Evolutionary conservation across 2,797 vertebrate genomes (phyloP).

Genomic region (Miopithecus talapoin): DNA sequence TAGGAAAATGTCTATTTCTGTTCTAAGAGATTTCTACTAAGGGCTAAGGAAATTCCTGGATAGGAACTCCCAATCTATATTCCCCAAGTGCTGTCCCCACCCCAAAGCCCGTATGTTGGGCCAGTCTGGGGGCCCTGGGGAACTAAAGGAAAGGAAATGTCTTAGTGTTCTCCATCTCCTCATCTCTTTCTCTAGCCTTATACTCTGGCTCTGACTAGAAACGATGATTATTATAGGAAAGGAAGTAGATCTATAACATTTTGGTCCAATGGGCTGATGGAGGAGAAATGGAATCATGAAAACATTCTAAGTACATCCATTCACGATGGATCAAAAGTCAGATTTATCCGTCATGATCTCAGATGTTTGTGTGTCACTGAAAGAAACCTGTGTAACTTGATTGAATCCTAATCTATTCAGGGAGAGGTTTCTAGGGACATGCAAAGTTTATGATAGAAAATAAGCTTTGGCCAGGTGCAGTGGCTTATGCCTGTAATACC

Average conservation of each 20-base stretch:
- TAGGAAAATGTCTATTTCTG: background rate
- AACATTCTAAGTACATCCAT: background rate
- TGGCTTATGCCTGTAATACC: too few species aligned
- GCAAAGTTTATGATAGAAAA: background rate
- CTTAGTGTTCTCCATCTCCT: background rate
- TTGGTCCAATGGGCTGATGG: background rate
- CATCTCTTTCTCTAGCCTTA: background rate
- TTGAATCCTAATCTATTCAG: background rate
- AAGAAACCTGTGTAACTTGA: background rate
- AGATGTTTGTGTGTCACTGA: background rate
- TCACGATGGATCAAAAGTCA: background rate
- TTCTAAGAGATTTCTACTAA: background rate
- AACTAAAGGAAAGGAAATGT: background rate
- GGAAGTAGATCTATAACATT: background rate
- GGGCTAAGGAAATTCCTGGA: background rate
- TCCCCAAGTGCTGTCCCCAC: background rate
- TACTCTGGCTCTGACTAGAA: background rate
- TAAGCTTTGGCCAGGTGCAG: background rate
- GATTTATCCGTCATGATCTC: background rate
- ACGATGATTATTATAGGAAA: background rate
- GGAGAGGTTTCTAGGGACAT: background rate
- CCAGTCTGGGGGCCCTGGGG: too few species aligned
- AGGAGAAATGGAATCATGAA: background rate
- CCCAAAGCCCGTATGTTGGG: background rate
- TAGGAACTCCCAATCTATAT: background rate